Evolutionary conservation across 2,797 vertebrate species (phyloP).

Genomic region (Acrocephalus scirpaceus): DNA sequence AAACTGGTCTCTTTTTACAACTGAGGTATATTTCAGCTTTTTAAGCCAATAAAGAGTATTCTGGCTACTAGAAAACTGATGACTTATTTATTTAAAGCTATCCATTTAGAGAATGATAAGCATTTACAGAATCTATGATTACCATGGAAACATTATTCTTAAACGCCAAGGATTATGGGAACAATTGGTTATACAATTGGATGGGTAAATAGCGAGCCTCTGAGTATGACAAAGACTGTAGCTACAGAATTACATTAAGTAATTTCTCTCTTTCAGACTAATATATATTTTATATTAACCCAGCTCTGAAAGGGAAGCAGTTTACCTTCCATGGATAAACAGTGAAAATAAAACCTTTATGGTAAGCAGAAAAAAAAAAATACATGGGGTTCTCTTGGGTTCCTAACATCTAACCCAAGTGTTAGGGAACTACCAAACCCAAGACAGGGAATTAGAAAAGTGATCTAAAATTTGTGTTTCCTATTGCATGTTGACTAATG

Average conservation of each 20-base stretch:
- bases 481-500: neutral
- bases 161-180: constrained; percentile 29
- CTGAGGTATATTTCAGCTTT: constrained; percentile 78
- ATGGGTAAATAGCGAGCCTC: constrained; percentile 65
- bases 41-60: constrained; percentile 36
- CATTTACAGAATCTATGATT: constrained; percentile 73
- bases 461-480: neutral
- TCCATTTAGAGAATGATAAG: constrained; percentile 83
- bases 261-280: constrained; percentile 37
- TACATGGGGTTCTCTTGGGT: neutral
- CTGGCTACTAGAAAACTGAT: constrained; percentile 79
- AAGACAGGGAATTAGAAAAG: neutral
- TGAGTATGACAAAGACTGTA: constrained; percentile 20
- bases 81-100: constrained; percentile 85
- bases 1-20: constrained; percentile 77
- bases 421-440: neutral
- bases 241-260: constrained; percentile 40
- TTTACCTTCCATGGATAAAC: constrained; percentile 10
- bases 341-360: constrained; percentile 16
- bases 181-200: constrained; percentile 65
- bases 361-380: neutral
- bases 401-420: neutral
- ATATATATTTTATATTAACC: constrained; percentile 37
- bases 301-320: constrained; percentile 11
- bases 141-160: constrained; percentile 84